Evolutionary conservation across 2,113 vertebrate genomes (phyloP).

Genomic region (Galemys pyrenaicus): DNA sequence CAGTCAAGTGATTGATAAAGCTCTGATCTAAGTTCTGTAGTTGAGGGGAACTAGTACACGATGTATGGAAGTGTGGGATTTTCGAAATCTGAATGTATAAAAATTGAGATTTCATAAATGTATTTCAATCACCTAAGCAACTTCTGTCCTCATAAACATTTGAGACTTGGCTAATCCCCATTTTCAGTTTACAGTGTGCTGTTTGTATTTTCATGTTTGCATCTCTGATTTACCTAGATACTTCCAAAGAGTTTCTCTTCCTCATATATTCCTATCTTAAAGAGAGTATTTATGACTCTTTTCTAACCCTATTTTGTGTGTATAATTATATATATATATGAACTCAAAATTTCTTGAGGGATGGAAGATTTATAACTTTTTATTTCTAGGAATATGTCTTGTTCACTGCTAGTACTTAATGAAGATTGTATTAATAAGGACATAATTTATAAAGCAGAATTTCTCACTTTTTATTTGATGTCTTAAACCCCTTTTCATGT

Average conservation of each 20-base stretch:
- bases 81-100: slow-evolving; percentile 2
- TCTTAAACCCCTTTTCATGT: slow-evolving; percentile 1
- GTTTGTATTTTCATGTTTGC: neutral
- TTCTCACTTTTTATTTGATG: neutral
- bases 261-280: neutral
- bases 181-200: neutral
- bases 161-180: neutral
- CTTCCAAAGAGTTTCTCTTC: neutral
- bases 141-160: neutral
- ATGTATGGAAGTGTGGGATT: neutral
- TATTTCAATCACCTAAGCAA: neutral
- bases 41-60: neutral
- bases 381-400: neutral
- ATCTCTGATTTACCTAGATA: neutral
- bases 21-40: neutral
- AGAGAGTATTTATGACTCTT: neutral
- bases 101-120: neutral
- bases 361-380: neutral
- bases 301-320: neutral
- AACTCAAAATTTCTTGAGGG: too few species aligned
- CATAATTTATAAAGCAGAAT: neutral
- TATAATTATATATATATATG: neutral
- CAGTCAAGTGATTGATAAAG: slow-evolving; percentile 5
- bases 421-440: neutral
- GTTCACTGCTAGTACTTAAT: neutral